phyloP scores from a whole-genome alignment of 1,140 invertebrate species.

The Papilio polytes region DNA sequence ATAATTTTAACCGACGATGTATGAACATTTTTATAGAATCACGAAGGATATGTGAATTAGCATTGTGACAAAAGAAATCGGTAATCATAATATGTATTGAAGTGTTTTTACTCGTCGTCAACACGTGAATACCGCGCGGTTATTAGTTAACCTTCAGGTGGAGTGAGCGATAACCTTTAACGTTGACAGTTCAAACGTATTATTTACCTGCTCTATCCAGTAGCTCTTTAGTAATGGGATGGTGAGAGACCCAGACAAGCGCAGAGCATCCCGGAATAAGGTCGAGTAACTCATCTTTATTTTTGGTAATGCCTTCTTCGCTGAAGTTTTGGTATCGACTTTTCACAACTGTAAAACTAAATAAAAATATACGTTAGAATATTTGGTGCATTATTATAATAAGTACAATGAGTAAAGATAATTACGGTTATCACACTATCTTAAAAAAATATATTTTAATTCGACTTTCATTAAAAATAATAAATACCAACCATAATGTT shows the following conservation, averaged over 20 bases:
- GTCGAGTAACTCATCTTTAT: slow-evolving; percentile 70
- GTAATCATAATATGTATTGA: too few species aligned
- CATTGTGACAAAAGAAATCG: too few species aligned
- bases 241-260: slow-evolving; percentile 74
- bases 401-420: too few species aligned
- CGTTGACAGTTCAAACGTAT: background rate
- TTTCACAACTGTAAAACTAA: slow-evolving; percentile 75
- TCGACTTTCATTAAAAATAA: background rate
- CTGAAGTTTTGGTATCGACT: slow-evolving; percentile 67
- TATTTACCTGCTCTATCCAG: slow-evolving; percentile 75
- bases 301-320: slow-evolving; percentile 62
- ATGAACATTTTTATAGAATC: too few species aligned
- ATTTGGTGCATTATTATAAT: too few species aligned
- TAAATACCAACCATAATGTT: background rate
- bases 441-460: too few species aligned
- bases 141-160: background rate
- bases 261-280: slow-evolving; percentile 74
- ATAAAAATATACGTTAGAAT: background rate
- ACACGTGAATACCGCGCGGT: too few species aligned
- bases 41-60: too few species aligned
- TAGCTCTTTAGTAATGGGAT: slow-evolving; percentile 74
- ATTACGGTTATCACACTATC: too few species aligned
- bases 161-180: background rate
- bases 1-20: too few species aligned
- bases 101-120: too few species aligned